Evolutionary conservation across 2,797 vertebrate species (phyloP).

Genomic region (Spheniscus humboldti): DNA sequence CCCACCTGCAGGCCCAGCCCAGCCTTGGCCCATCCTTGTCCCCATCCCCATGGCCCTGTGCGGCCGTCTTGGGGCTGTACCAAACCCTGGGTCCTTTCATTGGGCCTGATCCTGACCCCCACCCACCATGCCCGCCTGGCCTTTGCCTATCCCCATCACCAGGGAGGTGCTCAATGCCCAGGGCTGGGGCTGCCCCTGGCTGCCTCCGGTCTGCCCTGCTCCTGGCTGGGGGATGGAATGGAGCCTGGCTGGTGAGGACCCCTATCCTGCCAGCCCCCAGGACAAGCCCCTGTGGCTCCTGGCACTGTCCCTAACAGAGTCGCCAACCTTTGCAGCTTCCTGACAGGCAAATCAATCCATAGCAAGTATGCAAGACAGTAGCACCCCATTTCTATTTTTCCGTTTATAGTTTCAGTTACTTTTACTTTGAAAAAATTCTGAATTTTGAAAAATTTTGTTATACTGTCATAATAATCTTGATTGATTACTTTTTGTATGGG

Average conservation of each 20-base stretch:
- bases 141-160: neutral
- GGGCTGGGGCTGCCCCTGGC: neutral
- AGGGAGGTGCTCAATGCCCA: neutral
- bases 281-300: neutral
- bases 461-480: neutral
- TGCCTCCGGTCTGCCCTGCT: neutral
- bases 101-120: neutral
- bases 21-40: too few relatives aligned
- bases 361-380: neutral
- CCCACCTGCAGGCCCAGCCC: neutral
- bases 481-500: neutral
- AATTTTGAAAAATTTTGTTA: neutral
- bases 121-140: rapidly evolving
- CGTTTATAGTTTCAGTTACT: neutral
- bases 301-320: rapidly evolving
- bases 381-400: neutral
- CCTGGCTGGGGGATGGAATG: neutral
- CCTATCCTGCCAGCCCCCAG: rapidly evolving
- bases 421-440: neutral
- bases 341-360: neutral
- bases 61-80: rapidly evolving
- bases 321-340: neutral
- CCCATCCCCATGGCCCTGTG: neutral
- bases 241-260: too few relatives aligned
- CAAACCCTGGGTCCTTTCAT: neutral